A percentile compares a stretch with the other conserved stretches of the same genome.
Evolutionary conservation across 2,888 invertebrate species (phyloP).

Genomic region (Dioctria rufipes): DNA sequence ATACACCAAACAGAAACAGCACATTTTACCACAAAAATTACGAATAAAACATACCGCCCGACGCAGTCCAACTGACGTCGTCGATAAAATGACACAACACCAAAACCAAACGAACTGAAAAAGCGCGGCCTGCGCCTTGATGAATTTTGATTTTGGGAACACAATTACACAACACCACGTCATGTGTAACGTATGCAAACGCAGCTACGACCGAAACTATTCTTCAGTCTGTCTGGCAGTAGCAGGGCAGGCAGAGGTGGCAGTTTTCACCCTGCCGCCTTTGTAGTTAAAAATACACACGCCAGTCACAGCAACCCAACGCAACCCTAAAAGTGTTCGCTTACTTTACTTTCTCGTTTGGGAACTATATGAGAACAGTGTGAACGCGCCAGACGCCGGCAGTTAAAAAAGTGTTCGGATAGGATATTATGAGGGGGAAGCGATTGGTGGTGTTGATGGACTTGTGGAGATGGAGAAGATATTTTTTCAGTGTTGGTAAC

Average conservation of each 20-base stretch:
- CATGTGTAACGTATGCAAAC: too few relatives aligned
- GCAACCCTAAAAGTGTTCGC: constrained; percentile 8
- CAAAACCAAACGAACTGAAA: constrained; percentile 1
- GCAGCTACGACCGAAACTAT: too few relatives aligned
- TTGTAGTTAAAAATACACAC: not conserved
- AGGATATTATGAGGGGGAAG: too few relatives aligned
- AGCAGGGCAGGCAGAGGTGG: not conserved
- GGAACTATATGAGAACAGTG: too few relatives aligned
- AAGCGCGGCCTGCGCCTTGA: not conserved
- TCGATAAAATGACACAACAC: constrained; percentile 4
- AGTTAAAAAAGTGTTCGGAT: too few relatives aligned
- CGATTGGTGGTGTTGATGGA: too few relatives aligned
- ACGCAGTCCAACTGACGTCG: constrained; percentile 16
- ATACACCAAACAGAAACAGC: not conserved
- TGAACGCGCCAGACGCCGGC: too few relatives aligned
- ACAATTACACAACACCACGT: too few relatives aligned
- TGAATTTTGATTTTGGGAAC: too few relatives aligned
- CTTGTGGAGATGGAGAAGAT: too few relatives aligned
- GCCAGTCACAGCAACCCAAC: not conserved
- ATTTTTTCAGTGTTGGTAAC: too few relatives aligned
- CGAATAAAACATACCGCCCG: not conserved
- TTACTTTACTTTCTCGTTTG: not conserved
- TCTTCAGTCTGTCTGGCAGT: not conserved
- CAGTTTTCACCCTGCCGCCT: constrained; percentile 16
- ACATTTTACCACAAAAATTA: constrained; percentile 5